phyloP scores from a whole-genome alignment of 2,113 vertebrate species.

The Mugil cephalus region DNA sequence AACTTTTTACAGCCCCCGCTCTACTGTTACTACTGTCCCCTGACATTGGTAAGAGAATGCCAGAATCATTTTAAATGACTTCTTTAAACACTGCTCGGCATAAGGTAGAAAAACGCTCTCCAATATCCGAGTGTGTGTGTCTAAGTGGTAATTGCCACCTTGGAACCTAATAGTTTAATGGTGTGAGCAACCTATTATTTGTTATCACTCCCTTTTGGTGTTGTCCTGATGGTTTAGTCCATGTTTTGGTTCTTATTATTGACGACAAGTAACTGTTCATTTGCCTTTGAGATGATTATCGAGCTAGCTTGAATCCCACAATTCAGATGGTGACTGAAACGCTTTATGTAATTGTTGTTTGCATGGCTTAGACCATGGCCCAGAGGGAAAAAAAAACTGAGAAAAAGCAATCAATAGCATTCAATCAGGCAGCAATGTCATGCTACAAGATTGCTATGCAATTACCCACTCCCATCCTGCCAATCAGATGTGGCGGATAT shows the following conservation, averaged over 20 bases:
- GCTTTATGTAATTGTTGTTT: slow-evolving; percentile 25
- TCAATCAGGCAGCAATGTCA: slow-evolving; percentile 46
- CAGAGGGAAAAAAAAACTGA: slow-evolving; percentile 19
- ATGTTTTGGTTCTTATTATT: slow-evolving; percentile 3
- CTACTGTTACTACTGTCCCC: too few relatives aligned
- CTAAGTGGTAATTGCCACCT: not conserved
- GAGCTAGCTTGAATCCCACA: slow-evolving; percentile 13
- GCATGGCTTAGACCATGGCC: not conserved
- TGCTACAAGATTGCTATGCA: slow-evolving; percentile 38
- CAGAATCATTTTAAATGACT: too few relatives aligned
- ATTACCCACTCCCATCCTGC: slow-evolving; percentile 25
- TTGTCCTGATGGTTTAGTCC: not conserved
- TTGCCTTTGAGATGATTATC: slow-evolving; percentile 32
- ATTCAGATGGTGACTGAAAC: not conserved
- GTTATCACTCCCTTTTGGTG: not conserved
- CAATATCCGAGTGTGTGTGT: not conserved
- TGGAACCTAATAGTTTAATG: not conserved
- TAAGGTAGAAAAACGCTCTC: too few relatives aligned
- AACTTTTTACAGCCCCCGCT: too few relatives aligned
- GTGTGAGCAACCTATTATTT: not conserved
- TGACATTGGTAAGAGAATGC: too few relatives aligned
- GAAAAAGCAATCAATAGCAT: slow-evolving; percentile 54
- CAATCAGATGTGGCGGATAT: slow-evolving; percentile 16
- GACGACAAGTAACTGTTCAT: slow-evolving; percentile 23
- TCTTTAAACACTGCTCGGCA: too few relatives aligned